phyloP scores from a whole-genome alignment of 2,113 vertebrate genomes.

The Odobenus rosmarus region DNA sequence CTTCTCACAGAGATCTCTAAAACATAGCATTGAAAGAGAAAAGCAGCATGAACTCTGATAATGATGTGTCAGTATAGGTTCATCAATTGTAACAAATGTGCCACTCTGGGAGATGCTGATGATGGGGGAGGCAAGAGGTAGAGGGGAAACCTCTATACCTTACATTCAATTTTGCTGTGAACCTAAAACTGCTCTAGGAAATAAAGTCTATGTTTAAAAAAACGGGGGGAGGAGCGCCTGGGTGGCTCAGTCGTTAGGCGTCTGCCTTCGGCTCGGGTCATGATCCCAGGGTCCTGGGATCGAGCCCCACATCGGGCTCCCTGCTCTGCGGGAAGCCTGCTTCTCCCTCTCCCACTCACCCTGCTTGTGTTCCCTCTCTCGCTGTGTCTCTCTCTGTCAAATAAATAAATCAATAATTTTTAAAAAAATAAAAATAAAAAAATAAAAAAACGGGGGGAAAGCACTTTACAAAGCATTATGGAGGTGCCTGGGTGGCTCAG shows the following conservation, averaged over 20 bases:
- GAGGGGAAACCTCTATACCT: background rate
- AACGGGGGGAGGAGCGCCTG: background rate
- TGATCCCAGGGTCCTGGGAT: too few species aligned
- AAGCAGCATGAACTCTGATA: background rate
- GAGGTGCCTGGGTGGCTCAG: background rate
- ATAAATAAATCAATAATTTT: too few species aligned
- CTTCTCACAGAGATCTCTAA: background rate
- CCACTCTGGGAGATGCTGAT: background rate
- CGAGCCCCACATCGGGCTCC: too few species aligned
- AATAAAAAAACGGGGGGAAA: background rate
- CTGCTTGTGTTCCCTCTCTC: too few species aligned
- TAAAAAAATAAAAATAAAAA: too few species aligned
- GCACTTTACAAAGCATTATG: background rate
- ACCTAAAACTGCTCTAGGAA: conserved; percentile 16
- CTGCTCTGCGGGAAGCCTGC: too few species aligned
- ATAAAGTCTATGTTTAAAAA: background rate
- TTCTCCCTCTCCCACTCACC: too few species aligned
- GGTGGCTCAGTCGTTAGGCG: background rate
- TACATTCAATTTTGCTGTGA: background rate
- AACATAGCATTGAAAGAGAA: background rate
- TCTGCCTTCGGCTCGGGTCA: too few species aligned
- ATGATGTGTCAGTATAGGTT: background rate
- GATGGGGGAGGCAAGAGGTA: fast-evolving
- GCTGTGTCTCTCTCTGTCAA: too few species aligned
- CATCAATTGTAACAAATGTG: fast-evolving